Evolutionary conservation across 2,888 invertebrate species (phyloP).

Genomic region (Andrena bucephala): DNA sequence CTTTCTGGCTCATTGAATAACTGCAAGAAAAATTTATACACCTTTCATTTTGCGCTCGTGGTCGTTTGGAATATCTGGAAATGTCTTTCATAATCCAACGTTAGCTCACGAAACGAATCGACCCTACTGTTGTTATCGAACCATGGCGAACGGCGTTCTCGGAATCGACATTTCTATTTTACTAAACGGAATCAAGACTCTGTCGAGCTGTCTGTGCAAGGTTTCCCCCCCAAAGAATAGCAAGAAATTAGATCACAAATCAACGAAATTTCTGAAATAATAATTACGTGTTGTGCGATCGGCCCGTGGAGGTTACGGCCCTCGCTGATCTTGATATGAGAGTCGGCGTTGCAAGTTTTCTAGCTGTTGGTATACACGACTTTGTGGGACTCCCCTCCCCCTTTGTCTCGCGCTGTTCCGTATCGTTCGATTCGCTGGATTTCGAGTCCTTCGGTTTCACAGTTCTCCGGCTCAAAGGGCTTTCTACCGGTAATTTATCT

Average conservation of each 20-base stretch:
- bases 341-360: constrained; percentile 73
- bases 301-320: constrained; percentile 77
- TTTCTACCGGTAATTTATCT: constrained; percentile 56
- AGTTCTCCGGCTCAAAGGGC: constrained; percentile 17
- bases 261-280: constrained; percentile 3
- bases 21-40: not conserved
- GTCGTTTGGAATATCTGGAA: too few relatives aligned
- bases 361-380: constrained; percentile 73
- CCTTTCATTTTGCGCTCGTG: not conserved
- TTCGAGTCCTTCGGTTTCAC: constrained; percentile 44
- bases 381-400: constrained; percentile 58
- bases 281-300: constrained; percentile 78
- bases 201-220: constrained; percentile 1
- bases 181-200: too few relatives aligned
- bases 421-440: constrained; percentile 32
- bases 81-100: too few relatives aligned
- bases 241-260: constrained; percentile 12
- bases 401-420: constrained; percentile 43
- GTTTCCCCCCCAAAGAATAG: not conserved
- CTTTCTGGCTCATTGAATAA: not conserved
- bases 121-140: not conserved
- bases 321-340: constrained; percentile 79
- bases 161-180: constrained; percentile 12
- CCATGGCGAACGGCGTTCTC: not conserved
- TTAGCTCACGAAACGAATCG: too few relatives aligned